These are phyloP conservation scores for Grantiella picta DNA, from an alignment of 2,113 vertebrate genomes.

Conservation along the genomic window DNA sequence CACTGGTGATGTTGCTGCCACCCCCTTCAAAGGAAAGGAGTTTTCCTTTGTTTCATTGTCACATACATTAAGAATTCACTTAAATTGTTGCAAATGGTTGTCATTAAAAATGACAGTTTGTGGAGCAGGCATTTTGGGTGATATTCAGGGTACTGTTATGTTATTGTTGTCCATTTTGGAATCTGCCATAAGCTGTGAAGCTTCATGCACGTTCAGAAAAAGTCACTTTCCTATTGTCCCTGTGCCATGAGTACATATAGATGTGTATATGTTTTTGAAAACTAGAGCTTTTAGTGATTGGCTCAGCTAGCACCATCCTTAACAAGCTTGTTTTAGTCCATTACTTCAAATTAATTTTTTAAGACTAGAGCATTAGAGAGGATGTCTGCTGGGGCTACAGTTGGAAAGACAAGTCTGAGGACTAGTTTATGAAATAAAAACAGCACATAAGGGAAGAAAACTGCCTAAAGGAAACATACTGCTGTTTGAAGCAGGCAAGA, in stretches of 20 bases:
- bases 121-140: neutral
- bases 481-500: neutral
- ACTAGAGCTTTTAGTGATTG: neutral
- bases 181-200: neutral
- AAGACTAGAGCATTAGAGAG: constrained; percentile 37
- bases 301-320: constrained; percentile 5
- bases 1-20: neutral
- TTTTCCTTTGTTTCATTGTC: neutral
- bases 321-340: constrained; percentile 52
- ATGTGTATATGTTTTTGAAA: neutral
- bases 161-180: neutral
- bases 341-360: constrained; percentile 64
- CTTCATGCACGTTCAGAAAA: neutral
- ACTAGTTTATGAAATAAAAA: constrained; percentile 28
- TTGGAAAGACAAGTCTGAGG: constrained; percentile 37
- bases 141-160: neutral
- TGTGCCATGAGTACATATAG: neutral
- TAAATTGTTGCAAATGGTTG: neutral
- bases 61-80: neutral
- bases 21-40: neutral
- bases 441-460: constrained; percentile 52
- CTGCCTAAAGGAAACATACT: constrained; percentile 47
- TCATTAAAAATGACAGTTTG: neutral
- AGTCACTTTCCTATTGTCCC: neutral
- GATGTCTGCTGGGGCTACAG: constrained; percentile 25